A percentile compares a stretch with the other conserved stretches of the same genome.
These are phyloP conservation scores for Oligia strigilis DNA, from an alignment of 2,888 invertebrate species.

Conservation along the genomic window DNA sequence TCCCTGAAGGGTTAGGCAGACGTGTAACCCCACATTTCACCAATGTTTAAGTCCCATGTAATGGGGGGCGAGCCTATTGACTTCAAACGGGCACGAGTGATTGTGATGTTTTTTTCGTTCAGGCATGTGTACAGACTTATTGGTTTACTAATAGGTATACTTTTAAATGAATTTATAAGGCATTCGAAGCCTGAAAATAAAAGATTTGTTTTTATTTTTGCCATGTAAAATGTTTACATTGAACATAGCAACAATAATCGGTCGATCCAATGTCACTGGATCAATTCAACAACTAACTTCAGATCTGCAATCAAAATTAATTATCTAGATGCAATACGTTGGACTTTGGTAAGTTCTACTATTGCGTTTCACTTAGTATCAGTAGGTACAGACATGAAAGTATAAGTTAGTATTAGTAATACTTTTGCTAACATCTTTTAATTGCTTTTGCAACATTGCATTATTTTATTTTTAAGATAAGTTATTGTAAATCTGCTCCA, in stretches of 20 bases:
- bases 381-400: not conserved
- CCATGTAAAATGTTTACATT: too few relatives aligned
- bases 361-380: constrained; percentile 15
- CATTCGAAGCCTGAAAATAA: not conserved
- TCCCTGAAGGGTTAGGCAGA: too few relatives aligned
- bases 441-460: not conserved
- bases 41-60: too few relatives aligned
- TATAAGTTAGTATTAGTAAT: not conserved
- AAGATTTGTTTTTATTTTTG: not conserved
- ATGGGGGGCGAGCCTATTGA: too few relatives aligned
- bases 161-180: not conserved
- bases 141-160: not conserved
- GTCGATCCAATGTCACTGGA: not conserved
- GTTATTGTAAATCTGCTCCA: too few relatives aligned
- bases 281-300: not conserved
- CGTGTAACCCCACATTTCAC: too few relatives aligned
- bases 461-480: too few relatives aligned
- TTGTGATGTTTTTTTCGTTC: not conserved
- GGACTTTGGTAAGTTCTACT: constrained; percentile 13
- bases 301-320: not conserved
- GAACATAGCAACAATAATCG: too few relatives aligned
- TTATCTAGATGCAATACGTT: not conserved
- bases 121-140: too few relatives aligned
- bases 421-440: not conserved
- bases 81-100: too few relatives aligned